Evolutionary conservation across 2,888 invertebrate genomes (phyloP).

Genomic region (Trachelus iudaicus): DNA sequence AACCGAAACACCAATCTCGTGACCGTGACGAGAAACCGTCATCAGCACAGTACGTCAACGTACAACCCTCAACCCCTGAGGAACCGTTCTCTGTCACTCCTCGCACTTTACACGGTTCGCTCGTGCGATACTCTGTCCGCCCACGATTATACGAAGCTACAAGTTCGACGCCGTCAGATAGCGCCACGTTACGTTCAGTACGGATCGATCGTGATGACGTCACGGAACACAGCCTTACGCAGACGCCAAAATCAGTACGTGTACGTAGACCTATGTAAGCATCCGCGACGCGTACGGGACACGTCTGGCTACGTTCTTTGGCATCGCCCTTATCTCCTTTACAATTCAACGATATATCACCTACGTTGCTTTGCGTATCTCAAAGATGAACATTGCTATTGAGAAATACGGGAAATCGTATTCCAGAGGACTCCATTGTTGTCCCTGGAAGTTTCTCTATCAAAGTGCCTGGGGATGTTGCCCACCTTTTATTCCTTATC

Average conservation of each 20-base stretch:
- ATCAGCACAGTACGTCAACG: background rate
- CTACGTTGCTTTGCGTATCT: background rate
- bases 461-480: background rate
- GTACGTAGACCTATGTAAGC: background rate
- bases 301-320: background rate
- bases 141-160: conserved; percentile 33
- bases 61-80: background rate
- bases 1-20: conserved; percentile 20
- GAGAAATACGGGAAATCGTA: background rate
- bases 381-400: background rate
- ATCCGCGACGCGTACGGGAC: background rate
- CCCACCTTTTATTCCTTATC: background rate
- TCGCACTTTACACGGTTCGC: conserved; percentile 13
- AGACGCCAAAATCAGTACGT: background rate
- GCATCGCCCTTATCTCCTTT: background rate
- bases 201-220: conserved; percentile 21
- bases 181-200: conserved; percentile 42
- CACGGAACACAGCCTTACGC: conserved; percentile 6
- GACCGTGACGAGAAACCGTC: conserved; percentile 56
- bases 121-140: conserved; percentile 40
- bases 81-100: background rate
- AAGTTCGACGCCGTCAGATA: conserved; percentile 50
- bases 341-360: background rate
- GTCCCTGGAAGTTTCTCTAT: background rate
- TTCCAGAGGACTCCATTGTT: background rate